Evolutionary conservation across 37 sponge, comb jelly and placozoan species (phyloP).

Genomic region (Tethya wilhelma): DNA sequence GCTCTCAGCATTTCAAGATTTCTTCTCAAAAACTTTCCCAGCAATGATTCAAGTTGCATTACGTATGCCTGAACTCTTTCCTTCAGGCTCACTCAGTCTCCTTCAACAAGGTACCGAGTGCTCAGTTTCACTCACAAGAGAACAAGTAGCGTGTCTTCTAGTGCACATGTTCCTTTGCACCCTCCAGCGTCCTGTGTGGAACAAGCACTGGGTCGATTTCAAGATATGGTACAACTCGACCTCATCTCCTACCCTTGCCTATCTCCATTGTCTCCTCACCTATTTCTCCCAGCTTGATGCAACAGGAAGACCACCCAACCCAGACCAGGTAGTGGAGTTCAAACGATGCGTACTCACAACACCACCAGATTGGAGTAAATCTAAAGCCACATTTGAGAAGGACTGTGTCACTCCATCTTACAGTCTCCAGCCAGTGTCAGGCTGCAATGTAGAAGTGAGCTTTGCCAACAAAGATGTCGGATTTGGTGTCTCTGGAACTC

Average conservation of each 20-base stretch:
- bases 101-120: neutral
- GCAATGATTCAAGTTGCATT: neutral
- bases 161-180: conserved; percentile 32
- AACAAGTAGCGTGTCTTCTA: conserved; percentile 14
- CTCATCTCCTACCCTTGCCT: neutral
- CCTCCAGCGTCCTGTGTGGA: neutral
- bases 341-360: neutral
- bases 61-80: conserved; percentile 11
- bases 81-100: neutral
- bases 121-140: neutral
- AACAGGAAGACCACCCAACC: neutral
- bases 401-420: neutral
- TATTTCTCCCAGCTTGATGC: conserved; percentile 13
- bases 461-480: conserved; percentile 31
- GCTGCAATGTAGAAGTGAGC: neutral
- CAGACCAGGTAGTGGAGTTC: neutral
- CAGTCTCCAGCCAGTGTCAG: conserved; percentile 3
- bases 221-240: neutral
- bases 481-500: conserved; percentile 23
- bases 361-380: neutral
- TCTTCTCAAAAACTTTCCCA: neutral
- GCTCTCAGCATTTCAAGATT: neutral
- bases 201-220: conserved; percentile 18
- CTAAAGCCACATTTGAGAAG: neutral
- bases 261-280: neutral